A percentile compares a stretch with the other conserved stretches of the same genome.
Evolutionary conservation across 2,888 invertebrate genomes (phyloP).

Genomic region (Drosophila anomelani): DNA sequence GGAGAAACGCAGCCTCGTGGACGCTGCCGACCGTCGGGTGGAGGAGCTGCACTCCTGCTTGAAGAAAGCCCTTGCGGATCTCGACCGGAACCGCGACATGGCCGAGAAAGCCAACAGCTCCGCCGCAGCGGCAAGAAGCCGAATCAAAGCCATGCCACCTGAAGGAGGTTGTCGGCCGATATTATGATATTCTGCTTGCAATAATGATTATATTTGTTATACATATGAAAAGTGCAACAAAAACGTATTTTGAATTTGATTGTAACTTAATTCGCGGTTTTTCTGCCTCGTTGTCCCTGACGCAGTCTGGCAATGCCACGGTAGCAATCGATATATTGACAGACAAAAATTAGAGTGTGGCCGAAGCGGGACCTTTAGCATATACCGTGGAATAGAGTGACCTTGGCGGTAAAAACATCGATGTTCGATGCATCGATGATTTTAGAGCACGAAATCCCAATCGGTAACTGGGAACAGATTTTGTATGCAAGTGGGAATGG

Average conservation of each 20-base stretch:
- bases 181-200: not conserved
- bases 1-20: slow-evolving; percentile 5
- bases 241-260: not conserved
- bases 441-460: no score
- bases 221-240: not conserved
- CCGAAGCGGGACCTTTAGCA: no score
- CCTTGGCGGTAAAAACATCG: no score
- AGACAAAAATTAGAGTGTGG: no score
- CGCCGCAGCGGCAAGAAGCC: slow-evolving; percentile 46
- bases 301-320: not conserved
- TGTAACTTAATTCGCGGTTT: not conserved
- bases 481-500: no score
- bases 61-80: slow-evolving; percentile 23
- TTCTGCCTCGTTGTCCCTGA: not conserved
- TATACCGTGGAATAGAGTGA: no score
- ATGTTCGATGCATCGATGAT: no score
- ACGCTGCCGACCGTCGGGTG: not conserved
- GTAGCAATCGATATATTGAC: not conserved
- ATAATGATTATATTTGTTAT: slow-evolving; percentile 1
- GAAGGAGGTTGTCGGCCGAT: slow-evolving; percentile 19
- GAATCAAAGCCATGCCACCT: slow-evolving; percentile 1
- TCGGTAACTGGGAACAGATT: no score
- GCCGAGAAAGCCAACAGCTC: slow-evolving; percentile 41
- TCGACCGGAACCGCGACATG: slow-evolving; percentile 23
- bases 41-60: slow-evolving; percentile 18